Percentiles rank a stretch among this genome's conserved stretches.
These are phyloP conservation scores for Muschampia plurimacula DNA, from an alignment of 2,888 invertebrate species.

Conservation along the genomic window DNA sequence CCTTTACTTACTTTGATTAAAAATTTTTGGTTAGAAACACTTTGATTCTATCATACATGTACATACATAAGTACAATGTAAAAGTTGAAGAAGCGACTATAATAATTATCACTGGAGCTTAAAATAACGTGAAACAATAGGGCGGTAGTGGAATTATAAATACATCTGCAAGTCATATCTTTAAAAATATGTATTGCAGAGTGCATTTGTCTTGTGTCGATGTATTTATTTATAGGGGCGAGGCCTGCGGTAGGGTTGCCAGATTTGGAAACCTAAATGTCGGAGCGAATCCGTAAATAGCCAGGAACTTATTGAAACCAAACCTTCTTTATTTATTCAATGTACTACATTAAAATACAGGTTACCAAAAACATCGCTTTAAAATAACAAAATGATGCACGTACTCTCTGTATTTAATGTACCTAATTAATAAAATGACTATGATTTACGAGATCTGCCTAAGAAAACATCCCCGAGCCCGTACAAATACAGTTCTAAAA, in stretches of 20 bases:
- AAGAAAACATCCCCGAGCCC: neutral
- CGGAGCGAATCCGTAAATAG: conserved; percentile 19
- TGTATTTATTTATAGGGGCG: conserved; percentile 71
- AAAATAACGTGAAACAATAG: conserved; percentile 42
- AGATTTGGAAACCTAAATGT: conserved; percentile 26
- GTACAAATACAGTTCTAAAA: conserved; percentile 1
- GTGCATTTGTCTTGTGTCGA: conserved; percentile 71
- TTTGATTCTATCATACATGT: no score
- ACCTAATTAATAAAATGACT: neutral
- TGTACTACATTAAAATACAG: neutral
- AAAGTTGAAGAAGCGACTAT: conserved; percentile 1
- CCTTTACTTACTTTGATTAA: no score
- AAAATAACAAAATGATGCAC: no score
- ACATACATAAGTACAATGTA: neutral
- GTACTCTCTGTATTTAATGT: no score
- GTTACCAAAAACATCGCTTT: no score
- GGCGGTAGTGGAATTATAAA: conserved; percentile 48
- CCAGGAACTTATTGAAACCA: neutral
- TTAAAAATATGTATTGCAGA: conserved; percentile 63
- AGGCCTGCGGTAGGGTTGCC: conserved; percentile 44
- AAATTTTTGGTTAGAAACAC: no score
- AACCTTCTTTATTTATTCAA: neutral
- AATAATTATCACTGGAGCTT: conserved; percentile 23
- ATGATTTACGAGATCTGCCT: neutral
- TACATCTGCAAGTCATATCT: conserved; percentile 60